These are phyloP conservation scores for Gymnoscelis rufifasciata DNA, from an alignment of 2,888 invertebrate genomes.

Conservation along the genomic window DNA sequence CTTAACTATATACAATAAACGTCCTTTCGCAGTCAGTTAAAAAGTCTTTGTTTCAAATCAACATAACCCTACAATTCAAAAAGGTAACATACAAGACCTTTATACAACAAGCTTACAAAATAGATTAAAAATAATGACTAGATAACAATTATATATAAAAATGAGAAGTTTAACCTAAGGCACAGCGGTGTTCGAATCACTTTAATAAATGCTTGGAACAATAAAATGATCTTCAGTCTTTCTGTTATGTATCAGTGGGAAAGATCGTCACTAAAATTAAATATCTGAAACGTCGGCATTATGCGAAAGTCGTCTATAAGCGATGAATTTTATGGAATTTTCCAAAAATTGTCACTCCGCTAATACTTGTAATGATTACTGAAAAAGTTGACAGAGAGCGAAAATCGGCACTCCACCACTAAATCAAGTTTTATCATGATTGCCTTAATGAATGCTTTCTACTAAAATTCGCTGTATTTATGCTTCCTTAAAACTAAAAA, in stretches of 20 bases:
- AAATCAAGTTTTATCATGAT: too few relatives aligned
- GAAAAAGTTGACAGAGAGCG: too few relatives aligned
- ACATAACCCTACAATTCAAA: slow-evolving; percentile 23
- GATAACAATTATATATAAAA: slow-evolving; percentile 58
- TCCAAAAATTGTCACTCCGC: too few relatives aligned
- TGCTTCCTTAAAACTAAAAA: too few relatives aligned
- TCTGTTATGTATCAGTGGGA: slow-evolving; percentile 52
- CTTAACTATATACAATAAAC: slow-evolving; percentile 52
- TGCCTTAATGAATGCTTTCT: too few relatives aligned
- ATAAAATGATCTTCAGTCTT: slow-evolving; percentile 72
- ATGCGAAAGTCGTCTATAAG: too few relatives aligned
- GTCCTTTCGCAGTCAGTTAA: too few relatives aligned
- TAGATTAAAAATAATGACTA: slow-evolving; percentile 57
- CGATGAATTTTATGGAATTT: too few relatives aligned
- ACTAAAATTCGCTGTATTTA: too few relatives aligned
- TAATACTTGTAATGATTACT: too few relatives aligned
- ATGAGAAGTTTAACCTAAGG: slow-evolving; percentile 60
- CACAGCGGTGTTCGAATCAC: slow-evolving; percentile 69
- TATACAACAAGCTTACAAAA: slow-evolving; percentile 44
- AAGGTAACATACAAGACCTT: slow-evolving; percentile 26
- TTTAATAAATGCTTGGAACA: slow-evolving; percentile 71
- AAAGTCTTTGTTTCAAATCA: slow-evolving; percentile 67
- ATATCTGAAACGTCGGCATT: too few relatives aligned
- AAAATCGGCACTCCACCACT: too few relatives aligned
- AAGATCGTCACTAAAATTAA: background rate